Evolutionary conservation across 1,140 invertebrate species (phyloP).

Genomic region (Brachionus manjavacas): DNA sequence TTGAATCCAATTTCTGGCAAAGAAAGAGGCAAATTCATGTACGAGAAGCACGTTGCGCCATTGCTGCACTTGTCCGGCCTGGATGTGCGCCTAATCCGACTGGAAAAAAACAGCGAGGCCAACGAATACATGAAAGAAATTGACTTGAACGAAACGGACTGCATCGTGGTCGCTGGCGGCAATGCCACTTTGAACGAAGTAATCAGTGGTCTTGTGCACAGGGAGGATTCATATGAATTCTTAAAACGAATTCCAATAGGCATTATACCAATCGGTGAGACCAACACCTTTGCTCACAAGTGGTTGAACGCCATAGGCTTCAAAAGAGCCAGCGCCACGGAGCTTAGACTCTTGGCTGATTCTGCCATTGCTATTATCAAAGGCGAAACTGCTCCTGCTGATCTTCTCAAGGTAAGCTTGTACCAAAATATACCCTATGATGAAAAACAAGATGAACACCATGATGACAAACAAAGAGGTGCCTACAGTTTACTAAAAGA

Average conservation of each 20-base stretch:
- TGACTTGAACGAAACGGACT: constrained; percentile 27
- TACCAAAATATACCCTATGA: constrained; percentile 33
- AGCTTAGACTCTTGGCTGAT: constrained; percentile 14
- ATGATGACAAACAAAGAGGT: constrained; percentile 26
- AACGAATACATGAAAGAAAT: constrained; percentile 34
- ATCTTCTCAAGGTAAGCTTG: constrained; percentile 22
- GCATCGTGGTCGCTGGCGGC: constrained; percentile 30
- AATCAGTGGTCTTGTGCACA: constrained; percentile 19
- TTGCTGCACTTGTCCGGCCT: constrained; percentile 20
- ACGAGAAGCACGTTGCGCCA: constrained; percentile 16
- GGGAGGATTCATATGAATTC: constrained; percentile 10
- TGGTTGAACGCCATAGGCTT: constrained; percentile 9
- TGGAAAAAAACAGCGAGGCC: constrained; percentile 28
- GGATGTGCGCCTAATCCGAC: constrained; percentile 15
- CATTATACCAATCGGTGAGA: constrained; percentile 6
- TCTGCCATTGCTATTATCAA: constrained; percentile 38
- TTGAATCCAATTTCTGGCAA: constrained; percentile 19
- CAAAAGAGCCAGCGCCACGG: neutral
- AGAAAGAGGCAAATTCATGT: constrained; percentile 25
- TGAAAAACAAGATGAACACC: constrained; percentile 13
- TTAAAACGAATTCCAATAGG: constrained; percentile 34
- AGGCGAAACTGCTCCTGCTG: constrained; percentile 32
- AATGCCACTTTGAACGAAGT: constrained; percentile 37
- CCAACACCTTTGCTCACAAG: constrained; percentile 25
- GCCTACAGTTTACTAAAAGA: constrained; percentile 31